Evolutionary conservation across 1,140 invertebrate species (phyloP), one percentile per base, ranked within the genome.

Genomic region (Tetramorium parvispinum): DNA sequence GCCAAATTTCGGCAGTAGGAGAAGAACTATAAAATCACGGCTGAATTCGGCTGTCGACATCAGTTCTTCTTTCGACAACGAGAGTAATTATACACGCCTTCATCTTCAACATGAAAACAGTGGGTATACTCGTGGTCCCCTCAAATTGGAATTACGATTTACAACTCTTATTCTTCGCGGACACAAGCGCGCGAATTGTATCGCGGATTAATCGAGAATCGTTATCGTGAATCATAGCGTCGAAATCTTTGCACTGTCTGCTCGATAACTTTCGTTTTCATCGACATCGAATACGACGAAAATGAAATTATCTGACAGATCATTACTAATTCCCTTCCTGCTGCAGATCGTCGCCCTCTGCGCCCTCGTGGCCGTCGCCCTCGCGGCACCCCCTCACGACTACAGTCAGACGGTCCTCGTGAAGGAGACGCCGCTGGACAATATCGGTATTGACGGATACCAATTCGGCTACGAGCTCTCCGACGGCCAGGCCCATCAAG

Each of bases 401-500:
- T 2, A 46, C 16, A 61, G 32, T 1, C 27, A 79, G 6, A 91
- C 94, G 0, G 88, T 92, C 0, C 53, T 95, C 18, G 85, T 95
- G 0, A 95, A 93, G 68, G 93, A 94, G 77, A 89, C 76, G 4
- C 92, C 87, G 0, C 81, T 70, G 5, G 91, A 95, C 76, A 95
- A 95, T 78, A 93, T 94, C 59, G 95, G 95, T 2, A 53, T 94
- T 21, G 94, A 93, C 55, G 91, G 91, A 79, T 96, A 95, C 87
- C 93, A 93, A 21, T 96, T 91, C 61, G 92, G 96, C 10, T 96
- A 95, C 27, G 95, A 97, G 89, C 96, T 97, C 5, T 96, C 96
- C 88, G 96, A 97, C 89, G 97, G 97, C 13, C 96, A 96, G 86
- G 85, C 89, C 0, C 92, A 94, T 4, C 92, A 96, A 13, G 96